Evolutionary conservation across 1,140 invertebrate species (phyloP).

Genomic region (Thaumetopoea pityocampa): DNA sequence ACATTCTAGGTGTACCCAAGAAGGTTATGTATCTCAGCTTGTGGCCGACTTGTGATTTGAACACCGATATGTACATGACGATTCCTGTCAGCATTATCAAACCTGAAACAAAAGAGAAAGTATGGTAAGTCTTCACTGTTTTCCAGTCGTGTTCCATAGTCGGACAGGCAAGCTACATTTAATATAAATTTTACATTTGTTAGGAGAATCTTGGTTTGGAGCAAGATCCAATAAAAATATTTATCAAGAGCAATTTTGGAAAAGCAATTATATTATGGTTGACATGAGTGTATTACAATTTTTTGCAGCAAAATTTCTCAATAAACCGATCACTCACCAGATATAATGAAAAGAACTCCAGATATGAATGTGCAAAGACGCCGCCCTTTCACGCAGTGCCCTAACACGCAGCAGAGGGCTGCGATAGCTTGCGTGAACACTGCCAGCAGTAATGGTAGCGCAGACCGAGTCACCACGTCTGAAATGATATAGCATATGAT

Average conservation of each 20-base stretch:
- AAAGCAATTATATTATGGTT: too few species aligned
- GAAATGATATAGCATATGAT: slow-evolving; percentile 39
- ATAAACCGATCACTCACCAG: slow-evolving; percentile 61
- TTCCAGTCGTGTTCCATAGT: too few species aligned
- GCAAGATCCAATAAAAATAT: too few species aligned
- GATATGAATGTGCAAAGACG: slow-evolving; percentile 82
- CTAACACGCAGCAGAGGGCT: slow-evolving; percentile 80
- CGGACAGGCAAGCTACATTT: slow-evolving; percentile 2
- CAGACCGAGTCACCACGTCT: slow-evolving; percentile 85
- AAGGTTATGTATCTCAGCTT: slow-evolving; percentile 88
- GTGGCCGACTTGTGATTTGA: slow-evolving; percentile 91
- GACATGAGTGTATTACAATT: too few species aligned
- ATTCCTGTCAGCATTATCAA: slow-evolving; percentile 91
- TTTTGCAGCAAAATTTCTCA: not conserved
- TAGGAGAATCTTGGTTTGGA: too few species aligned
- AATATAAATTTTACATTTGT: not conserved
- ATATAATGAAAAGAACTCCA: slow-evolving; percentile 84
- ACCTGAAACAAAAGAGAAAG: slow-evolving; percentile 77
- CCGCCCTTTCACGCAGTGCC: slow-evolving; percentile 78
- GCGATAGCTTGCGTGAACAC: slow-evolving; percentile 79
- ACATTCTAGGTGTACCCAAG: slow-evolving; percentile 87
- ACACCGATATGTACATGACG: slow-evolving; percentile 94
- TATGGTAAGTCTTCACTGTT: too few species aligned
- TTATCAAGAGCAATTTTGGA: too few species aligned
- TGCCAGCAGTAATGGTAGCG: slow-evolving; percentile 81